These are phyloP conservation scores for Artemisiospiza belli DNA, from an alignment of 2,113 vertebrate genomes.

Conservation along the genomic window DNA sequence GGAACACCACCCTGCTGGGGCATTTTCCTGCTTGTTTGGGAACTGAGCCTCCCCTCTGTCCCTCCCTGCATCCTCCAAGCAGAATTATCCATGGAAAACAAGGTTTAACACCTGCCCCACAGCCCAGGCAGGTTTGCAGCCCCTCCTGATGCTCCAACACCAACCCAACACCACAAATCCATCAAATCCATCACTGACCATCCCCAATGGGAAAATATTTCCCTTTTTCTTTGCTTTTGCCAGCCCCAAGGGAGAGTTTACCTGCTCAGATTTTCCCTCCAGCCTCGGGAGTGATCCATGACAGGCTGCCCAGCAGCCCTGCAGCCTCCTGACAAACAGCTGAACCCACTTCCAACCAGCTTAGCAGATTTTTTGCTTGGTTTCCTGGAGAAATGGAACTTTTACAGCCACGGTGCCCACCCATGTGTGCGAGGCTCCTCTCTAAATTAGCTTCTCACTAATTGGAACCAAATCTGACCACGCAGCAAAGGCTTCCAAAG, in stretches of 20 bases:
- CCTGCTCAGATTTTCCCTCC: neutral
- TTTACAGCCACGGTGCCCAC: neutral
- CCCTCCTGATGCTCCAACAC: neutral
- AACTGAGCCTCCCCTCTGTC: neutral
- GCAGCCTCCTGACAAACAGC: neutral
- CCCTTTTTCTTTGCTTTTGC: neutral
- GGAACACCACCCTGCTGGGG: neutral
- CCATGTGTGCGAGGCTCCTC: neutral
- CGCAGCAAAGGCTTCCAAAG: neutral
- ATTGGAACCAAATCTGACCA: neutral
- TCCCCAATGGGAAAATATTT: neutral
- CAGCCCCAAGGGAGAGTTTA: neutral
- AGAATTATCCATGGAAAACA: fast-evolving
- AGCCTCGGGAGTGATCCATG: neutral
- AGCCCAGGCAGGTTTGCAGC: neutral
- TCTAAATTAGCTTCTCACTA: conserved; percentile 19
- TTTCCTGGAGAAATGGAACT: conserved; percentile 40
- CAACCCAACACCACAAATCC: neutral
- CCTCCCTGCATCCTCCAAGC: neutral
- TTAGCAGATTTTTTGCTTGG: conserved; percentile 17
- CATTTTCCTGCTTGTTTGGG: neutral
- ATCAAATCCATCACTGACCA: neutral
- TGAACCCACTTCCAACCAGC: neutral
- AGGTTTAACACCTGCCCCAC: fast-evolving
- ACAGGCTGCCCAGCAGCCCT: neutral